Evolutionary conservation across 2,113 vertebrate genomes (phyloP).

Genomic region (Eretmochelys imbricata): DNA sequence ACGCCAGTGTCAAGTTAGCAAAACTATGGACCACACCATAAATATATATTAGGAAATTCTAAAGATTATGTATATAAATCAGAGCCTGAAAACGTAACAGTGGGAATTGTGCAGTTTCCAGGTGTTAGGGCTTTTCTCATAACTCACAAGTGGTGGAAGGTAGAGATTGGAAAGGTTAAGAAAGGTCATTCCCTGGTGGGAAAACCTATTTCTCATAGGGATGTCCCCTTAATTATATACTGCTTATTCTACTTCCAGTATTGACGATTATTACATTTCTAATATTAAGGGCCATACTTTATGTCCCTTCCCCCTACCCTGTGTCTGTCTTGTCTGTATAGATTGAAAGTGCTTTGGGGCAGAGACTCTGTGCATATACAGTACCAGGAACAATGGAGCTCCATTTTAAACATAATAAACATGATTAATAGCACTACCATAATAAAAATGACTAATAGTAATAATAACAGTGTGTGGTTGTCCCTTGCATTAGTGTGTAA

Average conservation of each 20-base stretch:
- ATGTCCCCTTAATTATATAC: neutral
- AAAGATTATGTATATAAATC: neutral
- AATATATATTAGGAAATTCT: neutral
- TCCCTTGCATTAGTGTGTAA: neutral
- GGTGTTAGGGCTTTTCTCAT: neutral
- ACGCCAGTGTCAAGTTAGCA: neutral
- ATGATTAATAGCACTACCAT: neutral
- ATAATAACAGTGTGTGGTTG: neutral
- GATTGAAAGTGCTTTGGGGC: neutral
- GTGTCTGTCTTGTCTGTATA: neutral
- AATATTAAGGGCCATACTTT: neutral
- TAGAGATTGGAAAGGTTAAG: fast-evolving
- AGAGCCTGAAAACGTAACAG: neutral
- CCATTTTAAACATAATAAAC: neutral
- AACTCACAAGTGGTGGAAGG: neutral
- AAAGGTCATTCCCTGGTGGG: neutral
- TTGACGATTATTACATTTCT: neutral
- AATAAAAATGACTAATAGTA: neutral
- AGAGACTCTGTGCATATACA: neutral
- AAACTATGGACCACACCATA: neutral
- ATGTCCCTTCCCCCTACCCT: neutral
- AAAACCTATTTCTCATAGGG: neutral
- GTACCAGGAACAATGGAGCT: neutral
- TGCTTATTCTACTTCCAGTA: neutral
- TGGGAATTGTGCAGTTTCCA: neutral